Evolutionary conservation across 2,797 vertebrate genomes (phyloP).

Genomic region (Orientallactaga sibirica): DNA sequence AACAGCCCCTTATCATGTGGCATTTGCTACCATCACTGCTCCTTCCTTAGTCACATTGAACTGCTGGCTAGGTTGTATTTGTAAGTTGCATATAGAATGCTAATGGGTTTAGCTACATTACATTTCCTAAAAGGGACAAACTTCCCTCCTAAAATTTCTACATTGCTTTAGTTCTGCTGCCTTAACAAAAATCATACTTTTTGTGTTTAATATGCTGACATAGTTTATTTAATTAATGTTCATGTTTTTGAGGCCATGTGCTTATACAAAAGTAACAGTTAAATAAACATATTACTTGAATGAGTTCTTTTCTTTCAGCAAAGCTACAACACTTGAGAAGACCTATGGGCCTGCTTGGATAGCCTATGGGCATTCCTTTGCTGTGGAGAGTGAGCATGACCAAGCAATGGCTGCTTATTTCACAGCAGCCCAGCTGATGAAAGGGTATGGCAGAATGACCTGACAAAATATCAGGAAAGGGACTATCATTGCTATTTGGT

Average conservation of each 20-base stretch:
- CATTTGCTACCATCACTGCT: background rate
- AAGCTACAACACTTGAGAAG: slow-evolving; percentile 97
- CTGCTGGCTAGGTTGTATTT: background rate
- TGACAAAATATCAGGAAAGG: rapidly evolving
- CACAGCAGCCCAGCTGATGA: slow-evolving; percentile 99
- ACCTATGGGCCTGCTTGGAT: slow-evolving; percentile 99
- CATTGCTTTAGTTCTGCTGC: slow-evolving; percentile 25
- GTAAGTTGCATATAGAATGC: background rate
- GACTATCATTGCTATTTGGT: background rate
- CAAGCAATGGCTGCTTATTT: slow-evolving; percentile 99
- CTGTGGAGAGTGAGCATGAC: slow-evolving; percentile 98
- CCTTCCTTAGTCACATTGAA: background rate
- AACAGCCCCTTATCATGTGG: background rate
- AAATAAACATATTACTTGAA: background rate
- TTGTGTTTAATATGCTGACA: slow-evolving; percentile 30
- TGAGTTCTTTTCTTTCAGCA: slow-evolving; percentile 88
- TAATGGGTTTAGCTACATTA: background rate
- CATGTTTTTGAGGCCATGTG: slow-evolving; percentile 3
- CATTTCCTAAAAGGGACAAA: background rate
- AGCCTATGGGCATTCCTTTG: slow-evolving; percentile 98
- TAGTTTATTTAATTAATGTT: background rate
- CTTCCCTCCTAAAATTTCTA: background rate
- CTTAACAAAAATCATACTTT: background rate
- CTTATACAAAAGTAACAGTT: background rate
- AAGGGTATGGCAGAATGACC: slow-evolving; percentile 90